Evolutionary conservation across 2,113 vertebrate genomes (phyloP).

Genomic region (Peromyscus leucopus): DNA sequence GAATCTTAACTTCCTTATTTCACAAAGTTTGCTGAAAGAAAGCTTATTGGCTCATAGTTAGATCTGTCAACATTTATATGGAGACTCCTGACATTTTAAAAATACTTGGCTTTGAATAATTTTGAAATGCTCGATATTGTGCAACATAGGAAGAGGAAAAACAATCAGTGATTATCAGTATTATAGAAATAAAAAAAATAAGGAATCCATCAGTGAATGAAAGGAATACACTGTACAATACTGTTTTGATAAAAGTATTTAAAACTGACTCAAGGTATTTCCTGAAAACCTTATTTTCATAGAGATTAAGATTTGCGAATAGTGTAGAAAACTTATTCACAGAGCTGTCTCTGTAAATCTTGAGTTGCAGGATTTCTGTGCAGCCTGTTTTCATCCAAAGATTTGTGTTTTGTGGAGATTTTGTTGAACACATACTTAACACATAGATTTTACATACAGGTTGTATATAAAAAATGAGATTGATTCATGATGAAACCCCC

Average conservation of each 20-base stretch:
- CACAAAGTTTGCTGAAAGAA: not conserved
- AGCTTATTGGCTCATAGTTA: not conserved
- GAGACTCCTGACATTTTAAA: not conserved
- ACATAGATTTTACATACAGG: constrained; percentile 40
- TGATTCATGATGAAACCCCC: not conserved
- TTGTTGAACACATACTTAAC: constrained; percentile 27
- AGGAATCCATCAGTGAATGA: not conserved
- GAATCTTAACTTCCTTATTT: constrained; percentile 16
- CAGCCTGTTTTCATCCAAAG: constrained; percentile 38
- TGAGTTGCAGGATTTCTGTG: not conserved
- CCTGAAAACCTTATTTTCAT: constrained; percentile 7
- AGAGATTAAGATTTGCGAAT: constrained; percentile 6
- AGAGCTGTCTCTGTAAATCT: constrained; percentile 54
- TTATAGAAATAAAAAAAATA: constrained; percentile 37
- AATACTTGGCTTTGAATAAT: constrained; percentile 3
- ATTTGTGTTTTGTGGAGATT: constrained; percentile 54
- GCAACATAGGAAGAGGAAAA: not conserved
- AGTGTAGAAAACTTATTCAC: constrained; percentile 4
- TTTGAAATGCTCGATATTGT: constrained; percentile 31
- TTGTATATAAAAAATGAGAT: not conserved
- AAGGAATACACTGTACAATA: not conserved
- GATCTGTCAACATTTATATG: constrained; percentile 34
- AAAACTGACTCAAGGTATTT: not conserved
- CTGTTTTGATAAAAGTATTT: constrained; percentile 51
- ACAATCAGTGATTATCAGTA: not conserved